Evolutionary conservation across 2,888 invertebrate species (phyloP).

Genomic region (Melanostoma mellinum): DNA sequence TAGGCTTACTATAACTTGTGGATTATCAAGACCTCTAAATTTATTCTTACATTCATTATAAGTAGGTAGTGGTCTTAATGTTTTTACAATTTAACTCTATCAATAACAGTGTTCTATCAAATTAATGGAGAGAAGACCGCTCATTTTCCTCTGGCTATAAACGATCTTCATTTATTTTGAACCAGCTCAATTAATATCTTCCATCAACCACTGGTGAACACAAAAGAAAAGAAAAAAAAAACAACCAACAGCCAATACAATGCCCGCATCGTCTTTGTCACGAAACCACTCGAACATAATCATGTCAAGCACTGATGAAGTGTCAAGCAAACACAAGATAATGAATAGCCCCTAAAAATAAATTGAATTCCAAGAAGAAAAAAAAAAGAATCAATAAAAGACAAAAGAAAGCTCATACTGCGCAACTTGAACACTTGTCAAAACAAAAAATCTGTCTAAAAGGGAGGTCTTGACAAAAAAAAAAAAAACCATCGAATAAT

Average conservation of each 20-base stretch:
- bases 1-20: no score
- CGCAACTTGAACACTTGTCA: slow-evolving; percentile 25
- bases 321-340: slow-evolving; percentile 22
- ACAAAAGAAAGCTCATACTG: slow-evolving; percentile 25
- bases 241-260: neutral
- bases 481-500: slow-evolving; percentile 28
- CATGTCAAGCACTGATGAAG: slow-evolving; percentile 30
- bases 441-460: slow-evolving; percentile 36
- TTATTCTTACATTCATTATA: no score
- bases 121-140: no score
- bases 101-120: no score
- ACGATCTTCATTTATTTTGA: no score
- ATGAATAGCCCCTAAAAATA: slow-evolving; percentile 11
- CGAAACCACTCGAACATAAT: slow-evolving; percentile 21
- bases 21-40: no score
- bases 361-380: slow-evolving; percentile 29
- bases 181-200: no score
- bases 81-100: no score
- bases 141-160: no score
- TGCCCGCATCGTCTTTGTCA: neutral
- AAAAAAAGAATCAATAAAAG: neutral
- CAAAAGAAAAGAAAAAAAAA: neutral
- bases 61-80: no score
- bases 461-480: slow-evolving; percentile 5
- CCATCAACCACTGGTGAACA: no score